A percentile compares a stretch with the other conserved stretches of the same genome.
phyloP scores from a whole-genome alignment of 2,113 vertebrate species.

The Ageneiosus marmoratus region DNA sequence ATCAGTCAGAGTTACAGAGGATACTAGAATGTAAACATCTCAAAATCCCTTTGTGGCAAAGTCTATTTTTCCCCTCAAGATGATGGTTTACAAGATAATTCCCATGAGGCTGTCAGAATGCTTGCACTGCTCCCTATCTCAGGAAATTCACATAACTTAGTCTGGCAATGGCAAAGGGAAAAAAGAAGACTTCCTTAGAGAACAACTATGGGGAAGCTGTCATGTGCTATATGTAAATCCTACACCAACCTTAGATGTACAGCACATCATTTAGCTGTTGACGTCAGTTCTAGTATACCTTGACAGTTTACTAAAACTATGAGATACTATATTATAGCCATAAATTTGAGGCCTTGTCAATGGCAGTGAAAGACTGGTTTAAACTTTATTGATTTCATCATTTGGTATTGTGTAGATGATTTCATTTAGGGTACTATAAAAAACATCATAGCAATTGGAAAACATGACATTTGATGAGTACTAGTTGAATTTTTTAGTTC shows the following conservation, averaged over 20 bases:
- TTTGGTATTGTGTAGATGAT: not conserved
- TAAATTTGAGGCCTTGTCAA: not conserved
- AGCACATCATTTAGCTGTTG: constrained; percentile 13
- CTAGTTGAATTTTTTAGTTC: constrained; percentile 9
- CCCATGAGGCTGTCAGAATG: constrained; percentile 68
- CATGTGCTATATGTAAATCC: constrained; percentile 61
- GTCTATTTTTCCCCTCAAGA: constrained; percentile 64
- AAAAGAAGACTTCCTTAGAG: constrained; percentile 65
- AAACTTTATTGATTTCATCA: constrained; percentile 1
- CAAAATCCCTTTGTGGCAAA: constrained; percentile 62
- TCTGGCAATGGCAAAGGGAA: constrained; percentile 68
- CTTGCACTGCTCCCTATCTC: constrained; percentile 69
- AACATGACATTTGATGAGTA: constrained; percentile 11
- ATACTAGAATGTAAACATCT: constrained; percentile 68
- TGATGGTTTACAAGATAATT: constrained; percentile 73
- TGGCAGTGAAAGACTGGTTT: not conserved
- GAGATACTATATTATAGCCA: not conserved
- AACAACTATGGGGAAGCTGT: constrained; percentile 62
- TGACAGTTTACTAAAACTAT: constrained; percentile 21
- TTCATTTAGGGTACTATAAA: not conserved
- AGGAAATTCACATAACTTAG: constrained; percentile 68
- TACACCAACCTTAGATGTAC: constrained; percentile 4
- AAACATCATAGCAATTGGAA: not conserved
- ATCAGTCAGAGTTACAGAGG: constrained; percentile 68
- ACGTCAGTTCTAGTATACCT: not conserved